Evolutionary conservation across 2,888 invertebrate genomes (phyloP), one percentile per base, ranked within the genome.

Genomic region (Drosophila hamatofila): DNA sequence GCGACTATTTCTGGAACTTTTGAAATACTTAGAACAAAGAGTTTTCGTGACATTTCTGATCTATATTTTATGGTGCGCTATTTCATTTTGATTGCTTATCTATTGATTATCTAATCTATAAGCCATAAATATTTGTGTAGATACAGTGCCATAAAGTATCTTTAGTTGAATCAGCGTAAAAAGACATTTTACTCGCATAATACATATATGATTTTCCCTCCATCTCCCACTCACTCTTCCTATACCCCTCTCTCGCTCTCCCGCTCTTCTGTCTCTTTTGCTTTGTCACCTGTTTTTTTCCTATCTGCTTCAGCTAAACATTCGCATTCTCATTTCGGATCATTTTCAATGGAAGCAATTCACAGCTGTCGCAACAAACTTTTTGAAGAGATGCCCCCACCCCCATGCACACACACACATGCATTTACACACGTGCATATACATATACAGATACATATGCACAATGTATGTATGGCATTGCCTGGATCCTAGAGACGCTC

Each of bases 291-390:
- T 67, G 58, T 39, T 67, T 44, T 35, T 37, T 37, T 37, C 65
- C 44, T 35, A 49, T 61, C 62, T 55, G n/a, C 16, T 51, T 33
- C 49, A 54, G 4, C 35, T 27, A 12, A 39, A 16, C 46, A 56
- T 56, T 85, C 78, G 78, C 71, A 73, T 78, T 80, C 68, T 76
- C 69, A 70, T 68, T 85, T 82, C 59, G 75, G 64, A 64, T 67
- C 78, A 82, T 85, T 85, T 80, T 78, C 62, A 66, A 69, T 71
- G 69, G 58, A 84, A 77, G 72, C 68, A 70, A 74, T 80, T 54
- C 68, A 56, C 60, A 68, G 72, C 72, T 59, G 73, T 72, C 42
- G 58, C 42, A 61, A 55, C 49, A 55, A 23, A 46, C 3, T 39
- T 39, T 27, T 39, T 18, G 49, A 30, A 21, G 18, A 14, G 18